Evolutionary conservation across 2,797 vertebrate genomes (phyloP), one percentile per base, ranked within the genome.

Genomic region (Pogoniulus pusillus): DNA sequence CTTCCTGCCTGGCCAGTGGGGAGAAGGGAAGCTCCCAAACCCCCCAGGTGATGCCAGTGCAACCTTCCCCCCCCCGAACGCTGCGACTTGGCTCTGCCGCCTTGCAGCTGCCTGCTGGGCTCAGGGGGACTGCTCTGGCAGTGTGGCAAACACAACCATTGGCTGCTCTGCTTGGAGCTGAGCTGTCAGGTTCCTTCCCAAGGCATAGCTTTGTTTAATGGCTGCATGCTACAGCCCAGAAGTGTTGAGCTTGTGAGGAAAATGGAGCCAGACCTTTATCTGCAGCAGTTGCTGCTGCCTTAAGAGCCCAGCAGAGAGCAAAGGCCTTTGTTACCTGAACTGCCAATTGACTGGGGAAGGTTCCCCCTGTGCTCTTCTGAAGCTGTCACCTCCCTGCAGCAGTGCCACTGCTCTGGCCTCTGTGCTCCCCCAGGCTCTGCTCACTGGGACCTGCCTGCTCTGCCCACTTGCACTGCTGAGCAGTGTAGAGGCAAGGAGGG

Each of bases 201-300:
- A 45, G 62, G 60, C 47, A 7, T 35, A 7, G 92, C 53, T 82
- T 41, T 69, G n/a, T 90, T 76, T 76, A 78, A 76, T 8, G 63
- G 60, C 22, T 32, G 82, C 47, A 57, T 87, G 83, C 13, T 68
- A 82, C 71, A 89, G 79, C 79, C 73, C 62, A 64, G 86, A 91
- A 87, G 66, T 2, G 18, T 69, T 60, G 57, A 76, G 66, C 41
- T 93, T 41, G 22, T 32, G 85, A 79, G 83, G 85, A 66, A 89
- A 91, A 83, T 1, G 4, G 43, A 72, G 83, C 77, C 82, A 85
- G 91, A 18, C 47, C 87, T 96, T 83, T 87, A 78, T 76, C 87
- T 87, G 81, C 83, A 85, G 91, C 91, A 72, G 30, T 94, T 94
- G 74, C 75, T 64, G 58, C 1, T 0, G 34, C 88, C 75, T 82